Conservation (phyloP, 2,113 vertebrate species). For the Megaceryle maxima region DNA sequence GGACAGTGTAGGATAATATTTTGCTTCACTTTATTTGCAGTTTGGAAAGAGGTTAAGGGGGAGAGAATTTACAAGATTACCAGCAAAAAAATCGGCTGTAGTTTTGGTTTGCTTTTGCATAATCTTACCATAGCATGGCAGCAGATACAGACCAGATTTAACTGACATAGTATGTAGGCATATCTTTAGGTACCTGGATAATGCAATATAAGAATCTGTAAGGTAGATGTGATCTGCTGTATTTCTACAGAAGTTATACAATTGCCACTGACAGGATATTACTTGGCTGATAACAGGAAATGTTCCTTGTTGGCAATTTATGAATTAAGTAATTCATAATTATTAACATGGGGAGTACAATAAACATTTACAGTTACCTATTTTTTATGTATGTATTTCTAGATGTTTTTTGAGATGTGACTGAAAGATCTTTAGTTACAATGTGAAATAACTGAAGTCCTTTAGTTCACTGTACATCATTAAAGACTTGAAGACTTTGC, state of each 20-base stretch:
- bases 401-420: neutral
- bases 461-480: neutral
- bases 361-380: neutral
- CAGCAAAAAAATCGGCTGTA: neutral
- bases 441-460: neutral
- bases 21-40: neutral
- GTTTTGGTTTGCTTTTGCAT: neutral
- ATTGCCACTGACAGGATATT: neutral
- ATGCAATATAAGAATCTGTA: neutral
- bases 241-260: neutral
- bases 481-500: neutral
- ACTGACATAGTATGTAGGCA: neutral
- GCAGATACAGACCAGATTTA: fast-evolving
- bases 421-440: neutral
- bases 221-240: neutral
- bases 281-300: neutral
- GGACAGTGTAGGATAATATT: neutral
- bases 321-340: neutral
- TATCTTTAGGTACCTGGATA: neutral
- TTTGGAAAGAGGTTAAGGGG: neutral
- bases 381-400: neutral
- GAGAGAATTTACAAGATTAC: neutral
- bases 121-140: neutral
- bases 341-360: neutral
- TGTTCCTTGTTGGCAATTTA: neutral